phyloP scores from a whole-genome alignment of 2,113 vertebrate species.

The Trochalopteron elliotii region DNA sequence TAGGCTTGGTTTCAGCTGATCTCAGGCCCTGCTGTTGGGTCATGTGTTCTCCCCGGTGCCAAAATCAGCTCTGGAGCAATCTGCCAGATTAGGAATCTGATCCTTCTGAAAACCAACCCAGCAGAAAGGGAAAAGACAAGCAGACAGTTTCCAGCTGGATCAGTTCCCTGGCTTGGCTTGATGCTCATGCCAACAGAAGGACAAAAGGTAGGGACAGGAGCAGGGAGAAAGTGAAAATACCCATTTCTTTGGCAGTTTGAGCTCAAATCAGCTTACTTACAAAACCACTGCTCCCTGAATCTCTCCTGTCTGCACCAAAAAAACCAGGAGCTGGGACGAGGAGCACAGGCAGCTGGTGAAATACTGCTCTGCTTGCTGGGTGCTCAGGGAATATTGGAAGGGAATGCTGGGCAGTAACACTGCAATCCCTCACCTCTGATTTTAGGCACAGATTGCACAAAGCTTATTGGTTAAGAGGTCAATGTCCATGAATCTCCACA shows the following conservation, averaged over 20 bases:
- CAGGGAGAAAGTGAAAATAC: constrained; percentile 5
- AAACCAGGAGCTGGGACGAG: not conserved
- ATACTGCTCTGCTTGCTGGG: not conserved
- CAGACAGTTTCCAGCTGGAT: constrained; percentile 50
- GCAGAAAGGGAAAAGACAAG: constrained; percentile 56
- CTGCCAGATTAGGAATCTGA: constrained; percentile 63
- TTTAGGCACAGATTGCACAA: not conserved
- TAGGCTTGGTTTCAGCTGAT: constrained; percentile 5
- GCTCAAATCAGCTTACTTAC: not conserved
- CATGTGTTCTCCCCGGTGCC: constrained; percentile 14
- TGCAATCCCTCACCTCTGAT: not conserved
- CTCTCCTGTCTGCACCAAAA: not conserved
- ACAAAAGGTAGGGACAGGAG: constrained; percentile 46
- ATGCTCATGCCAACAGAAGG: constrained; percentile 42
- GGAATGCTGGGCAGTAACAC: not conserved
- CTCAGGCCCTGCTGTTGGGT: not conserved
- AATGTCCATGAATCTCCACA: not conserved
- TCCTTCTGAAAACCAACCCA: constrained; percentile 48
- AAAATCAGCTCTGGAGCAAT: constrained; percentile 44
- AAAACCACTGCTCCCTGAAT: not conserved
- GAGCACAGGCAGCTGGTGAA: not conserved
- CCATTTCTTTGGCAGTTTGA: not conserved
- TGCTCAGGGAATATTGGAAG: not conserved
- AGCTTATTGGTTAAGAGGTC: not conserved
- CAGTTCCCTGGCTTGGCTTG: constrained; percentile 31